Percentiles rank a stretch among this genome's conserved stretches.
These are phyloP conservation scores for Ceraclea dissimilis DNA, from an alignment of 2,888 invertebrate genomes.

Conservation along the genomic window DNA sequence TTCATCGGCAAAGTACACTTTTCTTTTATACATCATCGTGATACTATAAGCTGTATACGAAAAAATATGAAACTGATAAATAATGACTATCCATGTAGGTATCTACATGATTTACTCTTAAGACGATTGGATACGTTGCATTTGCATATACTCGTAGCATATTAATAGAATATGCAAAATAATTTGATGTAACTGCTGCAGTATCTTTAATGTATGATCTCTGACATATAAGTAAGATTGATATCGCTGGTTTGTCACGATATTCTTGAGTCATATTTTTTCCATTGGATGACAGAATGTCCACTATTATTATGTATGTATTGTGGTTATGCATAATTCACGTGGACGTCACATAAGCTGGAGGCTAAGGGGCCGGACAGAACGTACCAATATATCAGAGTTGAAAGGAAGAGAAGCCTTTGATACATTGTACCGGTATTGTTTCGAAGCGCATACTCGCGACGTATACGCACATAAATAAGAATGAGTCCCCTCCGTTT, in stretches of 20 bases:
- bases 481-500: constrained; percentile 11
- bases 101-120: no score
- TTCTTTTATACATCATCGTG: no score
- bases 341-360: background rate
- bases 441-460: constrained; percentile 13
- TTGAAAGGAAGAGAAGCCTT: constrained; percentile 9
- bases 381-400: constrained; percentile 3
- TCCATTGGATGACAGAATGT: constrained; percentile 10
- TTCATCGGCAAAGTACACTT: no score
- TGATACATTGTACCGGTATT: constrained; percentile 18
- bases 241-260: background rate
- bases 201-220: no score
- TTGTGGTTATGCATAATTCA: constrained; percentile 14
- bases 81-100: no score
- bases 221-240: background rate
- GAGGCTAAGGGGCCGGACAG: constrained; percentile 1
- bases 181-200: no score
- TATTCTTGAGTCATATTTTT: constrained; percentile 8
- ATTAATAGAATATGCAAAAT: no score
- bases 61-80: no score
- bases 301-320: background rate
- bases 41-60: no score
- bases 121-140: no score
- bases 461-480: constrained; percentile 19
- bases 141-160: no score